A percentile compares a stretch with the other conserved stretches of the same genome.
Evolutionary conservation across 1,140 invertebrate genomes (phyloP).

Genomic region (Pseudomyrmex dendroicus): DNA sequence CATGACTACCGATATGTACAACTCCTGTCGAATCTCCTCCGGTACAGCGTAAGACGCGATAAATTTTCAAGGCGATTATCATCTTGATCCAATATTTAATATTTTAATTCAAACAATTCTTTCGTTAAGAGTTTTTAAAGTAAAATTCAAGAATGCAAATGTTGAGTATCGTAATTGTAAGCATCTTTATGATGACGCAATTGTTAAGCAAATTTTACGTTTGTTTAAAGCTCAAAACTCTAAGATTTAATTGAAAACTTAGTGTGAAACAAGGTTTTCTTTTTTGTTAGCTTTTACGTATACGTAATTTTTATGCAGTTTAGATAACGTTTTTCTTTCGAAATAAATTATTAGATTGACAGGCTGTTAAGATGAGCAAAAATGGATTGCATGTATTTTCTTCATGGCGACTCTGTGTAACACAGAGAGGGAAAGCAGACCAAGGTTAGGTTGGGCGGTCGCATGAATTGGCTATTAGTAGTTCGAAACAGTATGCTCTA

Average conservation of each 20-base stretch:
- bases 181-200: no score
- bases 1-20: conserved; percentile 68
- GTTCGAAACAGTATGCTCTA: conserved; percentile 80
- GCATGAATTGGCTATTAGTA: conserved; percentile 81
- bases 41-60: conserved; percentile 49
- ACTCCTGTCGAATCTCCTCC: conserved; percentile 67
- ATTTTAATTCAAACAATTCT: no score
- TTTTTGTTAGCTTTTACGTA: background rate
- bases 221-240: no score
- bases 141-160: background rate
- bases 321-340: no score
- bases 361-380: conserved; percentile 29
- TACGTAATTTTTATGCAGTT: no score
- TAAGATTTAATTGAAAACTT: no score
- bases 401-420: conserved; percentile 57
- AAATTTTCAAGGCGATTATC: conserved; percentile 44
- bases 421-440: conserved; percentile 43
- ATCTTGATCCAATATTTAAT: background rate
- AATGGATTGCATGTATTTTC: conserved; percentile 63
- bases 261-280: background rate
- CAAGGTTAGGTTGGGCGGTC: conserved; percentile 61
- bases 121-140: background rate
- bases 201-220: no score
- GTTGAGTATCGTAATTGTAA: background rate
- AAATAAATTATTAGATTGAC: conserved; percentile 14